Percentiles rank a stretch among this genome's conserved stretches.
phyloP scores from a whole-genome alignment of 2,113 vertebrate species.

The Myotis yumanensis region DNA sequence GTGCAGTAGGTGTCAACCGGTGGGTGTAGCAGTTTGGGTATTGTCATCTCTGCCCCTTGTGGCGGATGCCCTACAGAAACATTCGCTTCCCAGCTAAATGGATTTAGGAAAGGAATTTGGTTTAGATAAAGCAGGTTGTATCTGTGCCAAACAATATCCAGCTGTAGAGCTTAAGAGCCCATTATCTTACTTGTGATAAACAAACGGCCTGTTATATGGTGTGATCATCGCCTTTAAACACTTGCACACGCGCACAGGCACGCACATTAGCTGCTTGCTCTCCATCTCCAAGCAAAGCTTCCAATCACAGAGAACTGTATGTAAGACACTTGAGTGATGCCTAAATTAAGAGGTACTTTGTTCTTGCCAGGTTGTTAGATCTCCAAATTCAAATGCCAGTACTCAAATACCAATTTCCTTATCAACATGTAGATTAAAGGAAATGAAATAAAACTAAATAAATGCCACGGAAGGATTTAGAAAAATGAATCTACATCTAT shows the following conservation, averaged over 20 bases:
- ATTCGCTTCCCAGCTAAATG: slow-evolving; percentile 28
- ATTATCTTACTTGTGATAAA: background rate
- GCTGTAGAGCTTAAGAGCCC: background rate
- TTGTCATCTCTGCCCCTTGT: background rate
- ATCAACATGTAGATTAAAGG: slow-evolving; percentile 43
- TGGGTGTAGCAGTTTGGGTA: background rate
- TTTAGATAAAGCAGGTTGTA: slow-evolving; percentile 44
- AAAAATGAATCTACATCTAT: background rate
- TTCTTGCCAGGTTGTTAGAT: slow-evolving; percentile 64
- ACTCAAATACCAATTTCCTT: slow-evolving; percentile 63
- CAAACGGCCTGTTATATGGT: background rate
- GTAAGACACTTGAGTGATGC: background rate
- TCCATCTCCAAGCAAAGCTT: slow-evolving; percentile 46
- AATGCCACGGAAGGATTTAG: background rate
- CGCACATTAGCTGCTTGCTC: background rate
- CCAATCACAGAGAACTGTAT: slow-evolving; percentile 17
- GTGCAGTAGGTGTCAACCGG: background rate
- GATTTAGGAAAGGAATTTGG: slow-evolving; percentile 57
- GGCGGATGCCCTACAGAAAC: background rate
- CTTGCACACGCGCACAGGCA: background rate
- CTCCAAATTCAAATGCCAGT: slow-evolving; percentile 70
- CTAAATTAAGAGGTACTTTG: slow-evolving; percentile 50
- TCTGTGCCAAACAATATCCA: slow-evolving; percentile 30
- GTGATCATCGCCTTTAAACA: background rate
- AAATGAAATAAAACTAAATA: slow-evolving; percentile 54